These are phyloP conservation scores for Distichodus sexfasciatus DNA, from an alignment of 2,797 vertebrate species.

Conservation along the genomic window DNA sequence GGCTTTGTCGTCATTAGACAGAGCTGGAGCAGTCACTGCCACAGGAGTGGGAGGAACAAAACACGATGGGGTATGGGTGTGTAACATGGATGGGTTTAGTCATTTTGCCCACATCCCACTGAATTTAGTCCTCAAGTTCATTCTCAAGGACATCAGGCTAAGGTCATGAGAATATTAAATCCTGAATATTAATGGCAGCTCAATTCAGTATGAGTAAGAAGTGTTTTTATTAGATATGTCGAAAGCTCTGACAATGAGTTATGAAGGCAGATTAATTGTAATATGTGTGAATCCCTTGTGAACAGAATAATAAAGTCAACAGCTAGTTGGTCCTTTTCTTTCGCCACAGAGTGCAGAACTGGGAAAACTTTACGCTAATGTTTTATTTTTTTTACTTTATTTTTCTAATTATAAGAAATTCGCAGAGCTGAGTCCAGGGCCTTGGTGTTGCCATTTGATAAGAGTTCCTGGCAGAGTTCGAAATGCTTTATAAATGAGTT, in stretches of 20 bases:
- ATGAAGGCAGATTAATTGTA: neutral
- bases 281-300: neutral
- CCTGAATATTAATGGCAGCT: neutral
- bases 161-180: neutral
- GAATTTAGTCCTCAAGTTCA: neutral
- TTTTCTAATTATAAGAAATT: neutral
- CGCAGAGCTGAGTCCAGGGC: neutral
- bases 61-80: neutral
- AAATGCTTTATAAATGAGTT: conserved; percentile 11
- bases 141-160: neutral
- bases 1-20: neutral
- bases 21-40: neutral
- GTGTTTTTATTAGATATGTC: neutral
- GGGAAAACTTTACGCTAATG: neutral
- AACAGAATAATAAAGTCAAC: neutral
- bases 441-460: conserved; percentile 21
- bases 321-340: neutral
- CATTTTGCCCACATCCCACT: neutral
- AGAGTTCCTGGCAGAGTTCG: neutral
- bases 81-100: neutral
- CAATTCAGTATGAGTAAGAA: neutral
- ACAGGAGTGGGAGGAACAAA: neutral
- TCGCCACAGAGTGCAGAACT: neutral
- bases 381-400: neutral
- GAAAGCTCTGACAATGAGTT: neutral